These are phyloP conservation scores for Acanthochromis polyacanthus DNA, from an alignment of 2,113 vertebrate genomes.

Conservation along the genomic window DNA sequence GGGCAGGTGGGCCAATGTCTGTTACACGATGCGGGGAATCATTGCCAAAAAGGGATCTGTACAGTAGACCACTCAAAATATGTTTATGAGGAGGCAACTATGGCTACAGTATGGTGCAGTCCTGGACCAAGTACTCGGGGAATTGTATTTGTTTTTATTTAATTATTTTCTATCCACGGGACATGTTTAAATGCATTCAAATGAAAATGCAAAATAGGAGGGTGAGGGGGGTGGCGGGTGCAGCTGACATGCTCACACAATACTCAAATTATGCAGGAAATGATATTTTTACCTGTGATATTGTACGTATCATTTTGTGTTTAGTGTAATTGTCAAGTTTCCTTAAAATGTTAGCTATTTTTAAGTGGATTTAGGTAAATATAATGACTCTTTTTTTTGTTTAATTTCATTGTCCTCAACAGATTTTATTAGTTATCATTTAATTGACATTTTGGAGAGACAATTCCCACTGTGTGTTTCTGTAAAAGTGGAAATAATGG, in stretches of 20 bases:
- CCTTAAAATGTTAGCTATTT: background rate
- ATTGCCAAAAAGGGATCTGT: conserved; percentile 79
- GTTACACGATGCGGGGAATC: conserved; percentile 70
- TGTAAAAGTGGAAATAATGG: background rate
- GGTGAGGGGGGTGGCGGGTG: background rate
- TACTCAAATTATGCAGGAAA: background rate
- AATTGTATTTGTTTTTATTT: conserved; percentile 56
- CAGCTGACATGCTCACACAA: conserved; percentile 23
- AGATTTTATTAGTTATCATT: background rate
- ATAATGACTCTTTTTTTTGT: background rate
- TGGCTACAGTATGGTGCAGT: conserved; percentile 77
- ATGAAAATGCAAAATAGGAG: conserved; percentile 29
- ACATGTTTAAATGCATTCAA: conserved; percentile 37
- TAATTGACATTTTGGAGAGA: background rate
- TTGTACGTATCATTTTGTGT: conserved; percentile 30
- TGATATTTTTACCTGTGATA: conserved; percentile 33
- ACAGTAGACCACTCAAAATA: conserved; percentile 77
- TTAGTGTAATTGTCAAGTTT: background rate
- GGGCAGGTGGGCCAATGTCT: conserved; percentile 81
- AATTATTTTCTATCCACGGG: conserved; percentile 53
- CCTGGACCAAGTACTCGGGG: conserved; percentile 58
- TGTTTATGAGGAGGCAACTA: conserved; percentile 74
- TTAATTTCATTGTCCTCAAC: background rate
- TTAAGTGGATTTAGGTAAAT: background rate
- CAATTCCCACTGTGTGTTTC: background rate